These are phyloP conservation scores for Numenius arquata DNA, from an alignment of 2,113 vertebrate species.

Conservation along the genomic window DNA sequence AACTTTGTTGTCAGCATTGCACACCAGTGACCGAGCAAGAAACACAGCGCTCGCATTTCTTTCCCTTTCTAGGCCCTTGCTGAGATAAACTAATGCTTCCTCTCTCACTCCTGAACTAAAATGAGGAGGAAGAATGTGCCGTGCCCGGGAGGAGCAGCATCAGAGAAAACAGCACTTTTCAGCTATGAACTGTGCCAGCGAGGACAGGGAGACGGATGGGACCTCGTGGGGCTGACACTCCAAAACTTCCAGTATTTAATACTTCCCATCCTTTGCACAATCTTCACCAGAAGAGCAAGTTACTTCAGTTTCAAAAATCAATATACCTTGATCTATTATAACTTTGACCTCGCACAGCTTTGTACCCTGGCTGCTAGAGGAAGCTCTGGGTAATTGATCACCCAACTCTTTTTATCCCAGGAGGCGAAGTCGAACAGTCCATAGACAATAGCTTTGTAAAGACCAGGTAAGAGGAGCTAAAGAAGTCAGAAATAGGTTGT, in stretches of 20 bases:
- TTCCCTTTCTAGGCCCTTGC: neutral
- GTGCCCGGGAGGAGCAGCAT: neutral
- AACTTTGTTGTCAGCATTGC: neutral
- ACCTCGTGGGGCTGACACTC: neutral
- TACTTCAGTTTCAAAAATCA: neutral
- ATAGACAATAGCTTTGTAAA: neutral
- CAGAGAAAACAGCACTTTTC: neutral
- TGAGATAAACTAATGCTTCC: neutral
- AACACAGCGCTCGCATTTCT: no score
- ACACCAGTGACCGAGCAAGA: neutral
- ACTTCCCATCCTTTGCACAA: neutral
- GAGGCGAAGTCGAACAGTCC: accelerated
- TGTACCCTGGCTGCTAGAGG: neutral
- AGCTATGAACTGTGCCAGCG: accelerated
- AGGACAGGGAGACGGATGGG: accelerated
- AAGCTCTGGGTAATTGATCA: neutral
- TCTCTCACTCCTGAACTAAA: neutral
- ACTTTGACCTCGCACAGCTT: neutral
- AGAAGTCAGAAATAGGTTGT: neutral
- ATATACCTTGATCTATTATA: neutral
- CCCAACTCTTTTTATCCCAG: neutral
- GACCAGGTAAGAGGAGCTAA: neutral
- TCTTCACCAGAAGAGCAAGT: neutral
- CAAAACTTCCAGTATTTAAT: neutral
- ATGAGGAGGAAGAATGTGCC: neutral